Conservation (phyloP, 2,113 vertebrate genomes). For the Thamnophis sirtalis region DNA sequence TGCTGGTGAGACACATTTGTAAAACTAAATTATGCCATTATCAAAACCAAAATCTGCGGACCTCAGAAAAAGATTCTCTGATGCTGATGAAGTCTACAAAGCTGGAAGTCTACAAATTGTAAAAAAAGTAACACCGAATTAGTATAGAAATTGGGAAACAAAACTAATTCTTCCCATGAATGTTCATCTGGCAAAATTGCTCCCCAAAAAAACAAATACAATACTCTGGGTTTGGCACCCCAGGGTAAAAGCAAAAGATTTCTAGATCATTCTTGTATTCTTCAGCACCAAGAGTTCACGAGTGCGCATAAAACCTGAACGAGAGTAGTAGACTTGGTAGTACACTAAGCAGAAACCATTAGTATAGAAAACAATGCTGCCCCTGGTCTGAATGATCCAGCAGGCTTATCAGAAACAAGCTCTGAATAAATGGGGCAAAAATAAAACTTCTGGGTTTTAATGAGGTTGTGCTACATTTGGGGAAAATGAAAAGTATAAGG, state of each 20-base stretch:
- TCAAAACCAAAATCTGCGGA: not conserved
- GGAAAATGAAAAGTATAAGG: not conserved
- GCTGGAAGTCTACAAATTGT: not conserved
- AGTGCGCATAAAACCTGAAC: not conserved
- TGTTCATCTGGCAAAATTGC: not conserved
- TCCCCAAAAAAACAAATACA: not conserved
- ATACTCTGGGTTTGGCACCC: not conserved
- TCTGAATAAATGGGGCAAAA: not conserved
- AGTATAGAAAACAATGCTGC: not conserved
- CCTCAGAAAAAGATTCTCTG: not conserved
- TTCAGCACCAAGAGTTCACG: not conserved
- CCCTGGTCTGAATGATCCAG: not conserved
- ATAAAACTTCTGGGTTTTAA: not conserved
- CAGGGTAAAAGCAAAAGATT: not conserved
- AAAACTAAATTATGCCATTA: not conserved
- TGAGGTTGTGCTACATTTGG: not conserved
- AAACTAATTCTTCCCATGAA: not conserved
- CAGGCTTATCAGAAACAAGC: not conserved
- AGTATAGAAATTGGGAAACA: not conserved
- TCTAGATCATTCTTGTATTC: not conserved
- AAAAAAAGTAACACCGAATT: not conserved
- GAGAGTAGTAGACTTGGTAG: not conserved
- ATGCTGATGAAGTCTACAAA: not conserved
- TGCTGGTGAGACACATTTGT: not conserved
- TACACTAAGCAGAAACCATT: not conserved